Evolutionary conservation across 2,888 invertebrate species (phyloP).

Genomic region (Brachyopa scutellaris): DNA sequence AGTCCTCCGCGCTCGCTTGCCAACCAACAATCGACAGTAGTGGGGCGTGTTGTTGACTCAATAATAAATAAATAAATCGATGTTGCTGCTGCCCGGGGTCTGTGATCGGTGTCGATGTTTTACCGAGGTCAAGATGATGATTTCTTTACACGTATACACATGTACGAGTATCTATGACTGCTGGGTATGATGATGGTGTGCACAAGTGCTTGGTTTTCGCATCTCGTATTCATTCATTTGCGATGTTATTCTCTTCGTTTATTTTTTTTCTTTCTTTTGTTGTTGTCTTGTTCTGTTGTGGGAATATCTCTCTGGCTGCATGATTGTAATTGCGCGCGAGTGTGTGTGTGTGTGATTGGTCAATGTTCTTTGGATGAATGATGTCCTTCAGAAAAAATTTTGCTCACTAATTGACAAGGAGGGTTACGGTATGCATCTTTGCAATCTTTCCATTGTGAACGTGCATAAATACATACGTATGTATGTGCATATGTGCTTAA

Average conservation of each 20-base stretch:
- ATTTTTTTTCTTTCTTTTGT: neutral
- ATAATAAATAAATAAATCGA: no score
- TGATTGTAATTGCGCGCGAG: no score
- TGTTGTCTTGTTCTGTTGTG: neutral
- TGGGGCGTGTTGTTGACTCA: no score
- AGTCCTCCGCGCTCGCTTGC: no score
- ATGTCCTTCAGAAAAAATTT: conserved; percentile 32
- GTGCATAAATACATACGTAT: neutral
- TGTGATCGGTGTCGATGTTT: conserved; percentile 30
- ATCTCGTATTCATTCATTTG: conserved; percentile 15
- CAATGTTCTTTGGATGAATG: conserved; percentile 32
- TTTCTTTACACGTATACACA: neutral
- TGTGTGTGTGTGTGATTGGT: conserved; percentile 4
- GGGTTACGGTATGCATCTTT: no score
- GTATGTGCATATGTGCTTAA: conserved; percentile 2
- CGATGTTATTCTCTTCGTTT: neutral
- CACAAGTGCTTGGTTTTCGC: conserved; percentile 1
- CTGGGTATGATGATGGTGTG: neutral
- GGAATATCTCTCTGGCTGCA: neutral
- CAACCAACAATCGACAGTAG: no score
- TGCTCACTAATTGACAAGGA: neutral
- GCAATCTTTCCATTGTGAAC: no score
- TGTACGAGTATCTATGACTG: neutral
- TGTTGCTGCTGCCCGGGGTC: conserved; percentile 16
- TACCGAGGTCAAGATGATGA: conserved; percentile 37